Percentiles rank a stretch among this genome's conserved stretches.
phyloP scores from a whole-genome alignment of 2,113 vertebrate species.

The Pongo pygmaeus region DNA sequence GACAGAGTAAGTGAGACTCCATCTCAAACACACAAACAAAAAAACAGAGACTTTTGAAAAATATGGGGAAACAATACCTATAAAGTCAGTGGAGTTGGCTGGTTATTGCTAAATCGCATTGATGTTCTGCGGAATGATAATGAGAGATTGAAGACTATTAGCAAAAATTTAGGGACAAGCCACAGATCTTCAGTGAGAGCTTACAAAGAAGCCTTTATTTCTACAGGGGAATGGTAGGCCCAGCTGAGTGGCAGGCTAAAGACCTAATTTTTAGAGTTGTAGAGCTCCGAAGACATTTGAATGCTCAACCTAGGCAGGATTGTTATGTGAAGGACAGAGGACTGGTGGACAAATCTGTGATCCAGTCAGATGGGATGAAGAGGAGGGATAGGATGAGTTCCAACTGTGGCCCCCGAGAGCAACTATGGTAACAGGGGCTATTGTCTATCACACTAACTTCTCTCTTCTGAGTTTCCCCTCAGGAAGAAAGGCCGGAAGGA shows the following conservation, averaged over 20 bases:
- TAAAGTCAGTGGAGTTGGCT: background rate
- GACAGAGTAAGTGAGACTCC: no score
- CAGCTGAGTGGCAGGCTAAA: background rate
- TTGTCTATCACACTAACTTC: background rate
- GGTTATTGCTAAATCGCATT: background rate
- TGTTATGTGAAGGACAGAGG: background rate
- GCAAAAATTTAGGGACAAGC: background rate
- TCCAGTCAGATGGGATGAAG: no score
- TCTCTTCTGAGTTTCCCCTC: background rate
- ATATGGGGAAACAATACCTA: background rate
- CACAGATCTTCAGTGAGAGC: background rate
- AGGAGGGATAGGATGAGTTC: background rate
- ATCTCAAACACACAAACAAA: no score
- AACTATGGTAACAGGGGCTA: background rate
- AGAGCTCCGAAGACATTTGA: background rate
- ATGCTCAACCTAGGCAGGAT: background rate
- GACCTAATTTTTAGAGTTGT: background rate
- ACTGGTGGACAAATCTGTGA: background rate
- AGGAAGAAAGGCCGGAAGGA: background rate
- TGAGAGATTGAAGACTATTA: background rate
- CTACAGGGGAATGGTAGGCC: background rate
- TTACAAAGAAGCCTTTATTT: background rate
- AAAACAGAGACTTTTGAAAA: background rate
- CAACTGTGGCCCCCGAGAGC: background rate
- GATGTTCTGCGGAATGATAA: background rate